Conservation (phyloP, 2,797 vertebrate species). For the Macropus fuliginosus region DNA sequence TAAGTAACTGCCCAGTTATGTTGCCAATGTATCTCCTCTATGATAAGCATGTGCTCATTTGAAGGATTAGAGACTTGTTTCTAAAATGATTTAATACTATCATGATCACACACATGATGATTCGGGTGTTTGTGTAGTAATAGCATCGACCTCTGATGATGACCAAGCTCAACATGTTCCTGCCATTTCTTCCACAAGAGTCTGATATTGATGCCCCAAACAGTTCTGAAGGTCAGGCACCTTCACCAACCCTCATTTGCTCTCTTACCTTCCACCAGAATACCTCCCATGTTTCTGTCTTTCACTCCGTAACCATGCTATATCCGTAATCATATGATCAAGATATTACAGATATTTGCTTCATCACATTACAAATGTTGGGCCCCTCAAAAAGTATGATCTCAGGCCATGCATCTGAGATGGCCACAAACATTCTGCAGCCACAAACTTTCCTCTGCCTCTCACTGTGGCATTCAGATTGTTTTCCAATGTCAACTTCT, state of each 20-base stretch:
- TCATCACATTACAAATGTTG: background rate
- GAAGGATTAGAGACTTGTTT: background rate
- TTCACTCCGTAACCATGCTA: background rate
- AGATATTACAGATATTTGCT: background rate
- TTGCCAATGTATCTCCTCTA: background rate
- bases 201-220: background rate
- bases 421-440: background rate
- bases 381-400: background rate
- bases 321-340: background rate
- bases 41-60: background rate
- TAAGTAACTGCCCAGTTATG: background rate
- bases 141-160: background rate
- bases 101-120: background rate
- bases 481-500: background rate
- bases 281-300: background rate
- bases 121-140: background rate
- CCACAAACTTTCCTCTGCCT: background rate
- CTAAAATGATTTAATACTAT: background rate
- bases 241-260: background rate
- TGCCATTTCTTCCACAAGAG: background rate
- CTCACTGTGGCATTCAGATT: background rate
- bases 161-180: background rate
- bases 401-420: background rate
- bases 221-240: too few relatives aligned
- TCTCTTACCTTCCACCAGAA: background rate